phyloP scores from a whole-genome alignment of 2,797 vertebrate genomes.

The Argyrosomus regius region DNA sequence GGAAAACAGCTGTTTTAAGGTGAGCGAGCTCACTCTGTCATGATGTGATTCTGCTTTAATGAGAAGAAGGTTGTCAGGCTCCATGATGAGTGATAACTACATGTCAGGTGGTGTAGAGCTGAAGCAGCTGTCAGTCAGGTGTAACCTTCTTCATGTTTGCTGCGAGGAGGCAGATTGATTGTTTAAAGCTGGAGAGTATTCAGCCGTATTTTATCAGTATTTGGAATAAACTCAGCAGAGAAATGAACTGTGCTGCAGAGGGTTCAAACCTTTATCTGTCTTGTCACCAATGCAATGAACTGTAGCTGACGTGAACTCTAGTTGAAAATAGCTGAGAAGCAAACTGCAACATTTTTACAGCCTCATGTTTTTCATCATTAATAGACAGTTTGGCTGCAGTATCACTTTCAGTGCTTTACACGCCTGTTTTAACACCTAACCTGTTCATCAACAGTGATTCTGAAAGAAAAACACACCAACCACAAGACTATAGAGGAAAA shows the following conservation, averaged over 20 bases:
- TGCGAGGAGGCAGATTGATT: background rate
- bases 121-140: background rate
- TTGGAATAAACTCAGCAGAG: background rate
- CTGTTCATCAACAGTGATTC: too few species aligned
- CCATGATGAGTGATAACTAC: background rate
- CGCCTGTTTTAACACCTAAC: too few species aligned
- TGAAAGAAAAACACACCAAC: too few species aligned
- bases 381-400: too few species aligned
- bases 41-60: background rate
- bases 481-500: too few species aligned
- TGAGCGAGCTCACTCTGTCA: background rate
- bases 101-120: background rate
- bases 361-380: too few species aligned
- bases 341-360: background rate
- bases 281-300: background rate
- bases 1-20: background rate
- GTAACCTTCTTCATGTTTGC: too few species aligned
- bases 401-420: too few species aligned
- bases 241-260: background rate
- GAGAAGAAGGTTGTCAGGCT: background rate
- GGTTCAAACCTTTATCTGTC: background rate
- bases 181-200: background rate
- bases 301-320: background rate
- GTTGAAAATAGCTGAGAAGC: background rate
- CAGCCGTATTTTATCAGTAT: background rate